phyloP scores from a whole-genome alignment of 2,797 vertebrate species.

The Corythornis leucogaster region DNA sequence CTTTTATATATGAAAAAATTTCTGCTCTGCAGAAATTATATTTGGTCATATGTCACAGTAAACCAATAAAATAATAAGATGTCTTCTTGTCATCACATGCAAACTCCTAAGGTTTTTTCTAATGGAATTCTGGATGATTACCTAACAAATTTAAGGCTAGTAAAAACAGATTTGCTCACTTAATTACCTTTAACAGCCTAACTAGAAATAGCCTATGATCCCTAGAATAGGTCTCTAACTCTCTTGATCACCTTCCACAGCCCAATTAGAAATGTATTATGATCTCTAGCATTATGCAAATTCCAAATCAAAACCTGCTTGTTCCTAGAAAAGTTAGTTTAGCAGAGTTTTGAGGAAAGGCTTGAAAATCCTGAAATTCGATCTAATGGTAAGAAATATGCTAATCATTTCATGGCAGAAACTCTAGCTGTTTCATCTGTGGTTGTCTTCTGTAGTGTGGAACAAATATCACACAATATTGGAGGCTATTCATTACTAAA shows the following conservation, averaged over 20 bases:
- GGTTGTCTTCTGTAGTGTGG: background rate
- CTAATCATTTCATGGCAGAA: background rate
- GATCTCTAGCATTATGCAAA: background rate
- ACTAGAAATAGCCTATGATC: background rate
- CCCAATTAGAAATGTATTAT: background rate
- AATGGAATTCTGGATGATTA: background rate
- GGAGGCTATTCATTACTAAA: background rate
- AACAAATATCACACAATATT: background rate
- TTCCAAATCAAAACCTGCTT: background rate
- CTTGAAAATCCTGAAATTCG: background rate
- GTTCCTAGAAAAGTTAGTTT: background rate
- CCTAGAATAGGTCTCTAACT: background rate
- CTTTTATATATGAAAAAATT: no score
- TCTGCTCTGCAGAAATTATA: background rate
- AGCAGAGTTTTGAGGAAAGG: background rate
- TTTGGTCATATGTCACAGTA: background rate
- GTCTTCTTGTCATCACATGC: background rate
- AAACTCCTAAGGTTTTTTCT: background rate
- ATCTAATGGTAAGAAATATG: background rate
- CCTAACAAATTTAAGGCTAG: background rate
- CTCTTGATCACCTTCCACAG: background rate
- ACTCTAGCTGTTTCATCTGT: background rate
- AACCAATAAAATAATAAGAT: background rate
- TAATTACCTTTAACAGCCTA: background rate
- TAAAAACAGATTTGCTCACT: background rate